A percentile compares a stretch with the other conserved stretches of the same genome.
Evolutionary conservation across 2,888 invertebrate species (phyloP).

Genomic region (Drosophila histrio): DNA sequence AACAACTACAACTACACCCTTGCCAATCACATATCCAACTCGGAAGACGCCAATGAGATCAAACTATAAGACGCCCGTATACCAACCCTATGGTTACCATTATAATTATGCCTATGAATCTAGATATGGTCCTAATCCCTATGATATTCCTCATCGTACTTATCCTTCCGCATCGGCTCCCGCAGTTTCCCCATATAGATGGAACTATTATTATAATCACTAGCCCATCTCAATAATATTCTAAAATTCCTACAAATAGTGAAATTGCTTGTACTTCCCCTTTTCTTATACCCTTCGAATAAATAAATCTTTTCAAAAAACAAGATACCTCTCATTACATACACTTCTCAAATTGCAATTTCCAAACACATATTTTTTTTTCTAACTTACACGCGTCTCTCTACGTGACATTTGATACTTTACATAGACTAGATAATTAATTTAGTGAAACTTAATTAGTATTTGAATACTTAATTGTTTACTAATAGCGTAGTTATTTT

Average conservation of each 20-base stretch:
- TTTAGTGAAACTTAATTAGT: not conserved
- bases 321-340: too few species aligned
- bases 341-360: not conserved
- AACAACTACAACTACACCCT: not conserved
- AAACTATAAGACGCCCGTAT: not conserved
- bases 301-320: too few species aligned
- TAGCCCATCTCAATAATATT: not conserved
- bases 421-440: not conserved
- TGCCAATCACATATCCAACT: not conserved
- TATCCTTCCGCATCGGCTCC: not conserved
- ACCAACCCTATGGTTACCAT: slow-evolving; percentile 14
- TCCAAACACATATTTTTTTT: not conserved
- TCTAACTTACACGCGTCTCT: not conserved
- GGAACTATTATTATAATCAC: not conserved
- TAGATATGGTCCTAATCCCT: not conserved
- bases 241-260: not conserved
- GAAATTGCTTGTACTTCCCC: not conserved
- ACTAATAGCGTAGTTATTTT: not conserved
- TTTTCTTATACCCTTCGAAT: too few species aligned
- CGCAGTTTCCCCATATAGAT: slow-evolving; percentile 4
- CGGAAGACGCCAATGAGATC: too few species aligned
- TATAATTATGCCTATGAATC: slow-evolving; percentile 10
- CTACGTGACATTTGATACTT: slow-evolving; percentile 15
- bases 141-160: not conserved
- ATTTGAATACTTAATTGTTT: not conserved